Conservation (phyloP, 2,113 vertebrate species). For the Cisticola juncidis region DNA sequence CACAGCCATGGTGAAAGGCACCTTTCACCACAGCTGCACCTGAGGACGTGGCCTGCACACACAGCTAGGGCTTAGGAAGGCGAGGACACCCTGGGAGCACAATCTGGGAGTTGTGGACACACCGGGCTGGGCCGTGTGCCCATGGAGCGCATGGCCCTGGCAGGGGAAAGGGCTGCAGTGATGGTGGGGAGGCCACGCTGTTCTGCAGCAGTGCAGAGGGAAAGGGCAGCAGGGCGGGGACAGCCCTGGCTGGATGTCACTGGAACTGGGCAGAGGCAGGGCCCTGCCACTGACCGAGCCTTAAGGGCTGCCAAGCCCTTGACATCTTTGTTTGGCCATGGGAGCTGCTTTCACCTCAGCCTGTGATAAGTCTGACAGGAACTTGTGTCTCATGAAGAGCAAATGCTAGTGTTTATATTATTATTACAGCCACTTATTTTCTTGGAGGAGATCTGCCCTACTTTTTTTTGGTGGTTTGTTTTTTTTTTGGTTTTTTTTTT, state of each 20-base stretch:
- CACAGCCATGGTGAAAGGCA: accelerated
- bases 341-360: not conserved
- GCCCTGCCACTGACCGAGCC: accelerated
- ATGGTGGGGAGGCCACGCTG: accelerated
- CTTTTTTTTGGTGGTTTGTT: no score
- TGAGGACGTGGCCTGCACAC: accelerated
- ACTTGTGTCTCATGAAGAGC: not conserved
- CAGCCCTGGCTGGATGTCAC: accelerated
- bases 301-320: not conserved
- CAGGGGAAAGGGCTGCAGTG: accelerated
- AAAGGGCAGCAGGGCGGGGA: not conserved
- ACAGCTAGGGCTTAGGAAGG: not conserved
- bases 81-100: accelerated
- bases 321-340: accelerated
- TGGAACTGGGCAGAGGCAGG: accelerated
- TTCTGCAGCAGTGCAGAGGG: not conserved
- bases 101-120: accelerated
- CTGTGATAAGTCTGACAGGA: accelerated
- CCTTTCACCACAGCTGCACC: no score
- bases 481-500: no score
- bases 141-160: accelerated
- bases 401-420: not conserved
- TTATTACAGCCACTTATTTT: not conserved
- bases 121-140: accelerated
- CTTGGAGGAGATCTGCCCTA: not conserved